Evolutionary conservation across 2,888 invertebrate species (phyloP), one percentile per base, ranked within the genome.

Genomic region (Ctenicera cuprea): DNA sequence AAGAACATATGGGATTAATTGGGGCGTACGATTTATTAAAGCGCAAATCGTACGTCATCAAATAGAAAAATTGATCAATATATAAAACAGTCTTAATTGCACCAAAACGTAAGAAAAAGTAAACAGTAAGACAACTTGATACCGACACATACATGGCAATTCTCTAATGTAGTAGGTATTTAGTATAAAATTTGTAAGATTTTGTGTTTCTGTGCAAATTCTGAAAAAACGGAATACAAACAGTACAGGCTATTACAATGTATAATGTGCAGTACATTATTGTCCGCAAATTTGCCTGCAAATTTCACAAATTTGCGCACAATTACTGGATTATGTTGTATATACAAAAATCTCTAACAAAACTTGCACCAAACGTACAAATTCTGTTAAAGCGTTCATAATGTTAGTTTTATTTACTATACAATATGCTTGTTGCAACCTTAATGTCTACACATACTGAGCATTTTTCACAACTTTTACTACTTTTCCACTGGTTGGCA

Each of bases 61-160:
- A 54, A 57, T 59, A 71, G 54, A 63, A 73, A 72, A 73, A 59
- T 41, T 45, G 16, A 57, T 65, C 37, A 61, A 68, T 71, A 75
- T 82, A 81, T 78, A 84, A 83, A 85, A 84, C 86, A 86, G 86
- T 86, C 86, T 86, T 86, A 78, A 87, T 86, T 87, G 86, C 86
- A 87, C 86, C 85, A 84, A 84, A 26, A 78, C 71, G 5, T 70
- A 75, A 77, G 74, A 76, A 77, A 77, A 76, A 73, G 74, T 61
- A 71, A 59, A 61, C 5, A 20, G 41, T 61, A 59, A 71, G 22
- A 64, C 43, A 69, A 57, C 52, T 70, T 54, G 43, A 41, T 68
- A 71, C 65, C 52, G 65, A 72, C 62, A 67, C 72, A 52, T 65
- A 72, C 68, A 75, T 54, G 74, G 71, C 50, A 63, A 75, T 63